Evolutionary conservation across 2,113 vertebrate species (phyloP), one percentile per base, ranked within the genome.

Genomic region (Columbina picui): DNA sequence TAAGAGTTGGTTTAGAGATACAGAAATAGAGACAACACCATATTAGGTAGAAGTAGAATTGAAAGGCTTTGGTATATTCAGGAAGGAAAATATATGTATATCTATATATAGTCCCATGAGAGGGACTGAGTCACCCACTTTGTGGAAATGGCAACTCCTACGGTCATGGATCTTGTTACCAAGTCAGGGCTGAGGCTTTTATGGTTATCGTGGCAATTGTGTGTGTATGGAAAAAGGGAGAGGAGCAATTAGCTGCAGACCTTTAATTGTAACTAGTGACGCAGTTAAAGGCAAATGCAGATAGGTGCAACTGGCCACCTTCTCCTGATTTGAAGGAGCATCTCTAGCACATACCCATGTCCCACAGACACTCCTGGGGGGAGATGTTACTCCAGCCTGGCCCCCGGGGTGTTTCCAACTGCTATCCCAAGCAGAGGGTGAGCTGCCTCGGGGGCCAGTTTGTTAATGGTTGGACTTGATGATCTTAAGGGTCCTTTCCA

Each of bases 341-440:
- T 6, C 6, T 67, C 5, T 0, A 64, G 32, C 18, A 9, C 0
- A 0, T 38, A 23, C 2, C 7, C 0, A 0, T 39, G 60, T 73
- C 53, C 78, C 14, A 20, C 1, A 1, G 78, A 47, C 65, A 12
- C 21, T 53, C 0, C 0, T 34, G 25, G 34, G 43, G 17, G 25
- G 45, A 9, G 41, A 23, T 56, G 36, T 17, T 12, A 5, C 12
- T 87, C 34, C 36, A 38, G 18, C 13, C n/a, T 65, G 38, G 25
- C 16, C 8, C 13, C 16, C 0, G 1, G 17, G 17, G 26, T 0
- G 0, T 41, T 81, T 81, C 25, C 25, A n/a, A 49, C 55, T 49
- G 10, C 8, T 5, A 4, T 27, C 39, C 74, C 17, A 45, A 17
- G 9, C 36, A 20, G 26, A 38, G 25, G 6, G 10, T 50, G 56